Evolutionary conservation across 2,113 vertebrate species (phyloP), one percentile per base, ranked within the genome.

Genomic region (Serilophus lunatus): DNA sequence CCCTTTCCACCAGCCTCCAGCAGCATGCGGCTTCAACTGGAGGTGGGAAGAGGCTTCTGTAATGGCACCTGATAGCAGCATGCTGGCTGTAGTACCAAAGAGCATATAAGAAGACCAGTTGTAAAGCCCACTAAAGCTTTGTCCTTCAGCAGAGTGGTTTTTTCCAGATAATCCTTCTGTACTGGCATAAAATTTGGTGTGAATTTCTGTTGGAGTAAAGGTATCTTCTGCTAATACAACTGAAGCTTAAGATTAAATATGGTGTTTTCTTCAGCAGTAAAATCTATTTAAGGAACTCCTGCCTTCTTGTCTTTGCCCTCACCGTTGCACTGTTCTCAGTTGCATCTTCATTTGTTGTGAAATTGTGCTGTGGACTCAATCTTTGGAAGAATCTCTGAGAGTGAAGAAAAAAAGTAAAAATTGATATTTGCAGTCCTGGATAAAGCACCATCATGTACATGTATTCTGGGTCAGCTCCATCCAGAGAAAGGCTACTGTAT

Each of bases 1-100:
- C 93, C 90, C 9, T 75, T 29, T 13, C 69, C 85, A 35, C 33
- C 2, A 4, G 31, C 47, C 82, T 53, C 82, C 90, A n/a, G 61
- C 82, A 50, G 70, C 1, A 0, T 12, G 36, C 1, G 18, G 22
- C 88, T 66, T 78, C 5, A 1, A 1, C 1, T 8, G 53, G 33
- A 86, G 76, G 63, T 53, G 82, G 40, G 51, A 47, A 56, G 25
- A 49, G 59, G 50, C 53, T 71, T 63, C 75, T 75, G 1, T 2
- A 22, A 8, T 50, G 29, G 70, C 83, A 51, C 70, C 47, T 53
- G 63, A 85, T 23, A 63, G 71, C 78, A 76, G 45, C 38, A 2
- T 2, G 10, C 26, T 35, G 57, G 36, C 57, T 35, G 13, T 2
- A 31, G 12, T 35, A 26, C 2, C 17, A 7, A 56, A 26, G 79